Evolutionary conservation across 2,888 invertebrate genomes (phyloP), one percentile per base, ranked within the genome.

Genomic region (Latrodectus elegans): DNA sequence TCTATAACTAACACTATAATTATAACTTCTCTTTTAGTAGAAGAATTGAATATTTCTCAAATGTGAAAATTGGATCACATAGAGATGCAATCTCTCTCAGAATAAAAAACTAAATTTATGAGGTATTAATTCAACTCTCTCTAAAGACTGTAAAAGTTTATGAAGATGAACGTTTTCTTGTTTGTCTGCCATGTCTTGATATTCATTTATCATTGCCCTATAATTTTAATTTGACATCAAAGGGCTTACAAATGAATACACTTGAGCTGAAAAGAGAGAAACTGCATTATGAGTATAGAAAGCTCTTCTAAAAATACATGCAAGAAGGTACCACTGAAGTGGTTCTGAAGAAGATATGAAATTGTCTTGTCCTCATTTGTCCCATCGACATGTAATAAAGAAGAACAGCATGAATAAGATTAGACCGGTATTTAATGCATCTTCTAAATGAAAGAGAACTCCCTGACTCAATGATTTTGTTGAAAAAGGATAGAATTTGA

Each of bases 41-140:
- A 71, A 71, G 22, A 71, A 71, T 15, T 8, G 9, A 49, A 71
- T 38, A 26, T 71, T 71, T 71, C 71, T 49, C 10, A 71, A 26
- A 71, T 71, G 71, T 49, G n/a, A 17, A n/a, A 64, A 67, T 9
- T n/a, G 4, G 60, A 71, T 79, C 55, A 6, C 4, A 55, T 70
- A 22, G 79, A 38, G n/a, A 79, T 79, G 14, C 55, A 53, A 53
- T 55, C 70, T 70, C 79, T 38, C 38, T 79, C 70, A 70, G 70
- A 71, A 15, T 14, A 55, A 15, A 79, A 15, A 78, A n/a, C n/a
- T 53, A 79, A 71, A n/a, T 79, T 71, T 60, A 22, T 71, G 71
- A 53, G n/a, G 26, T 55, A 6, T 22, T 53, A 52, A 78, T 38
- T 51, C 8, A 76, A 65, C 76, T 49, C 22, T 51, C 65, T 51